Evolutionary conservation across 2,797 vertebrate genomes (phyloP).

Genomic region (Astyanax mexicanus): DNA sequence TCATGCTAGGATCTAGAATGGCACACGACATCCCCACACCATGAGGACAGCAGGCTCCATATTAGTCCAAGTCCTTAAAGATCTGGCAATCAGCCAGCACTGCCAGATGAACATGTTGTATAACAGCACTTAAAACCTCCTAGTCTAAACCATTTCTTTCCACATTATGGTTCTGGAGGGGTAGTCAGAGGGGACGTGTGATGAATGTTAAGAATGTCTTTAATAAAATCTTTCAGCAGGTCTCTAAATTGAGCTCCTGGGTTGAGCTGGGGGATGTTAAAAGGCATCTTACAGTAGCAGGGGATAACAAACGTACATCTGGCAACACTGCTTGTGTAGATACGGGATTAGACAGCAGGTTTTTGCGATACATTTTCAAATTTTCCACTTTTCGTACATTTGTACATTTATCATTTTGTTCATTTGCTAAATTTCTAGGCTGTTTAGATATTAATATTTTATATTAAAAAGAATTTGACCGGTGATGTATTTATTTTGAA

Average conservation of each 20-base stretch:
- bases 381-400: too few relatives aligned
- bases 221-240: slow-evolving; percentile 55
- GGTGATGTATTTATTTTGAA: too few relatives aligned
- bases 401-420: too few relatives aligned
- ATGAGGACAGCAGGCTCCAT: neutral
- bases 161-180: slow-evolving; percentile 49
- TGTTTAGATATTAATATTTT: too few relatives aligned
- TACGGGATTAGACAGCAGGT: too few relatives aligned
- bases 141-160: slow-evolving; percentile 51
- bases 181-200: slow-evolving; percentile 54
- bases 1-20: neutral
- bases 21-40: neutral
- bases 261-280: slow-evolving; percentile 43
- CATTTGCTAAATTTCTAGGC: too few relatives aligned
- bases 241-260: slow-evolving; percentile 7
- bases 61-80: neutral
- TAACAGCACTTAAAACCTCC: slow-evolving; percentile 53
- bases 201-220: slow-evolving; percentile 67
- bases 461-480: too few relatives aligned
- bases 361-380: too few relatives aligned
- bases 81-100: slow-evolving; percentile 37
- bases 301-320: slow-evolving; percentile 43
- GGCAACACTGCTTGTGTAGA: too few relatives aligned
- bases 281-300: neutral
- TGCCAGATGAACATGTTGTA: slow-evolving; percentile 51